phyloP scores from a whole-genome alignment of 2,888 invertebrate genomes.

The Brachylomia viminalis region DNA sequence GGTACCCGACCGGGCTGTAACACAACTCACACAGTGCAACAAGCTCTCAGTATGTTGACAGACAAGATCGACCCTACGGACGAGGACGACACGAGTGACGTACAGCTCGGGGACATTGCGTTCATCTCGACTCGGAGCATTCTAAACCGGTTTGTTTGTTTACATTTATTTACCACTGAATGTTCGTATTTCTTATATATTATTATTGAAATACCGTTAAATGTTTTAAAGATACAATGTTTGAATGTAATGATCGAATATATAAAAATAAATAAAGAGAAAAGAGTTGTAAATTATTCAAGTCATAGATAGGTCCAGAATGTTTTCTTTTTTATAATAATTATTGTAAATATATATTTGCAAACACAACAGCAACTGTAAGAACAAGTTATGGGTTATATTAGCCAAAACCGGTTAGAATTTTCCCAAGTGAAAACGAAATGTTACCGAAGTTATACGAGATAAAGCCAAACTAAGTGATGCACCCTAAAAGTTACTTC shows the following conservation, averaged over 20 bases:
- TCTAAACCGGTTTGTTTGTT: constrained; percentile 37
- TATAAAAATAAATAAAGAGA: not conserved
- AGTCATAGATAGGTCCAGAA: constrained; percentile 11
- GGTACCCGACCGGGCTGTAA: constrained; percentile 68
- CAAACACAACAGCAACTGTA: constrained; percentile 52
- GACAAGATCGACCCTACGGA: constrained; percentile 80
- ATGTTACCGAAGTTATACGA: constrained; percentile 74
- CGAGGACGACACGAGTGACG: constrained; percentile 84
- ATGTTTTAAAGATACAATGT: not conserved
- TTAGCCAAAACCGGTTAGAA: constrained; percentile 63
- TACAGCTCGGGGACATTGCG: constrained; percentile 64
- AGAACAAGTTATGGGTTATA: constrained; percentile 42
- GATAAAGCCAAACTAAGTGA: constrained; percentile 88
- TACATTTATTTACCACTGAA: constrained; percentile 15
- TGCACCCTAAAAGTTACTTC: constrained; percentile 86
- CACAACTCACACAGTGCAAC: constrained; percentile 77
- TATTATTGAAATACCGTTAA: constrained; percentile 3
- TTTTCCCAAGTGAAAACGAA: constrained; percentile 62
- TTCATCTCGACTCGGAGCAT: constrained; percentile 25
- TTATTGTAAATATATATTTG: constrained; percentile 46
- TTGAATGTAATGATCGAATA: not conserved
- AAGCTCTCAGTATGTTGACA: constrained; percentile 77
- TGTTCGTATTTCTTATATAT: not conserved
- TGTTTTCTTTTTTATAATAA: not conserved
- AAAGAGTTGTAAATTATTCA: not conserved